Percentiles rank a stretch among this genome's conserved stretches.
Conservation (phyloP, 2,888 invertebrate genomes). For the Vesta saturnalis region DNA sequence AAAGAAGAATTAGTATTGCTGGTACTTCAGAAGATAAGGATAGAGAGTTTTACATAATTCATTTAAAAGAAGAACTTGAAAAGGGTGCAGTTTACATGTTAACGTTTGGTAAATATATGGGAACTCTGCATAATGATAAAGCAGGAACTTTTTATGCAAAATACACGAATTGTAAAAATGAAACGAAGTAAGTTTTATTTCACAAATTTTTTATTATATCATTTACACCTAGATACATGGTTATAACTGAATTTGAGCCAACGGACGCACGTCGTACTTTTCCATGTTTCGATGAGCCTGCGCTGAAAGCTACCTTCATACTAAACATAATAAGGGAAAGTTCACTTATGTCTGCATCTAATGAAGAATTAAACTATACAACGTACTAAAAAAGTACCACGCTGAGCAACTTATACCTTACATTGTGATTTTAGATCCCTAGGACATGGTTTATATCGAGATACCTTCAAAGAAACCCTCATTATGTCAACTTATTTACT, state of each 20-base stretch:
- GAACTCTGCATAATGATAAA: not conserved
- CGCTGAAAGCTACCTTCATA: conserved; percentile 55
- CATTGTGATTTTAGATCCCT: conserved; percentile 5
- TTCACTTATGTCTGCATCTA: conserved; percentile 30
- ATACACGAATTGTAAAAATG: not conserved
- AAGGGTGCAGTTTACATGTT: not conserved
- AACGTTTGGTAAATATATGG: not conserved
- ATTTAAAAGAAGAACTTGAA: not conserved
- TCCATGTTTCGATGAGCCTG: conserved; percentile 79
- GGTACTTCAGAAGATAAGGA: not conserved
- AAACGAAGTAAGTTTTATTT: not conserved
- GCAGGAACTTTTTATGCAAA: not conserved
- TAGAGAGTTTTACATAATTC: not conserved
- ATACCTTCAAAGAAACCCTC: conserved; percentile 1
- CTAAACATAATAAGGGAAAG: conserved; percentile 57
- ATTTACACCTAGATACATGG: conserved; percentile 50
- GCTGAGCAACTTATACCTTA: too few relatives aligned
- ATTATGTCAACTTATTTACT: conserved; percentile 85
- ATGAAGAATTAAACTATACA: too few relatives aligned
- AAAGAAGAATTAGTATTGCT: not conserved
- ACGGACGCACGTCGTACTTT: conserved; percentile 74
- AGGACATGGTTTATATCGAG: not conserved
- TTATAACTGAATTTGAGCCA: conserved; percentile 74
- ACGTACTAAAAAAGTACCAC: too few relatives aligned
- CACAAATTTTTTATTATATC: too few relatives aligned